Conservation (phyloP, 2,113 vertebrate genomes). For the Lates calcarifer region DNA sequence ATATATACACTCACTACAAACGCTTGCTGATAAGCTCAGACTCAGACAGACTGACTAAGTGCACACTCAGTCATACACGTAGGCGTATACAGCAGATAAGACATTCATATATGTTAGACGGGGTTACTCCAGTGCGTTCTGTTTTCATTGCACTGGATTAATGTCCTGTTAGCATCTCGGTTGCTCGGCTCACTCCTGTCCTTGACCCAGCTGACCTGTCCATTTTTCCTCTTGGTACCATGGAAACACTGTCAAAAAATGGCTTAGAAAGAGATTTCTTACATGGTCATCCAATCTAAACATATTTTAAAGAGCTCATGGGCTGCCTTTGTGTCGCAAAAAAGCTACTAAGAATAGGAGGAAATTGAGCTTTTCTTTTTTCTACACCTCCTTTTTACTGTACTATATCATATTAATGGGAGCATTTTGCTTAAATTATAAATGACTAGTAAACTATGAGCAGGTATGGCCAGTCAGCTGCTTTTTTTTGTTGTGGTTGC, state of each 20-base stretch:
- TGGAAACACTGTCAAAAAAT: slow-evolving; percentile 30
- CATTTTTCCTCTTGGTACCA: slow-evolving; percentile 40
- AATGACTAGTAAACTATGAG: not conserved
- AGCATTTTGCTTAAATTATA: not conserved
- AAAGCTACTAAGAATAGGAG: not conserved
- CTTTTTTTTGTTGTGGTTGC: too few relatives aligned
- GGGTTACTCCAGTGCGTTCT: not conserved
- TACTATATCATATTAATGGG: not conserved
- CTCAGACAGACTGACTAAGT: slow-evolving; percentile 31
- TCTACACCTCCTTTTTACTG: not conserved
- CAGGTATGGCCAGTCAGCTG: not conserved
- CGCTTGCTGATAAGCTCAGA: slow-evolving; percentile 34
- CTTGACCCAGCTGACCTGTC: slow-evolving; percentile 62
- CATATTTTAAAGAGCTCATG: not conserved
- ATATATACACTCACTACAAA: slow-evolving; percentile 47
- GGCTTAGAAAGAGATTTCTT: slow-evolving; percentile 2
- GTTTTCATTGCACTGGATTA: slow-evolving; percentile 58
- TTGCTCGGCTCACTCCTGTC: slow-evolving; percentile 35
- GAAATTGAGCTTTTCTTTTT: not conserved
- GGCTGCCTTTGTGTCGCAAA: not conserved
- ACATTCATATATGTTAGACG: slow-evolving; percentile 3
- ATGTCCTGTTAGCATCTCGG: slow-evolving; percentile 38
- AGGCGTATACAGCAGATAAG: slow-evolving; percentile 51
- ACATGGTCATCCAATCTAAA: not conserved
- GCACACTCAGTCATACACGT: slow-evolving; percentile 43